Base-by-base conservation (phyloP, 1,140 invertebrate species). In the Teleogryllus occipitalis region DNA sequence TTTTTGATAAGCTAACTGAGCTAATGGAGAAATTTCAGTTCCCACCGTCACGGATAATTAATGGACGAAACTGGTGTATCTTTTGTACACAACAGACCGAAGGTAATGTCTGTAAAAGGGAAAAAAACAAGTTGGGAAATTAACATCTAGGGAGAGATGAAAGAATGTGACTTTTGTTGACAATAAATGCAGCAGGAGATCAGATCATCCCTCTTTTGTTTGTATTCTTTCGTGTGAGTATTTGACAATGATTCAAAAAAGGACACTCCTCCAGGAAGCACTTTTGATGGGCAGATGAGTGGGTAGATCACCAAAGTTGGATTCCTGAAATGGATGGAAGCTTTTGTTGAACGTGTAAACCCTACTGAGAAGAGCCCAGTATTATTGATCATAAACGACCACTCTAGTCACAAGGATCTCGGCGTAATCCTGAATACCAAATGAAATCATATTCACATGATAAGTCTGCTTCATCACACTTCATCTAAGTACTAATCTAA, bases 111-210 rank as follows among this genome's bases (percentile, higher is more conserved):
- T 73, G 8, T n/a, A 27, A 86, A 85, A 83, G 84, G 84, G 47
- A 79, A 82, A 47, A n/a, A n/a, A n/a, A n/a, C n/a, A n/a, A n/a
- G n/a, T n/a, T n/a, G n/a, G n/a, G n/a, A n/a, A n/a, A n/a, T 77
- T 86, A 18, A 84, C 85, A 27, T 87, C 84, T 80, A 86, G 84
- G 76, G 86, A 88, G 83, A 80, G 85, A 48, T 86, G 86, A 15
- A 82, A 83, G n/a, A 85, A 86, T 77, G 85, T 86, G 3, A 88
- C 87, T 86, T 15, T 22, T 74, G 7, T 22, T 74, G 76, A 82
- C 82, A 54, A 81, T 84, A 3, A 84, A 78, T 83, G 84, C 85
- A 77, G 47, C 80, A 27, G 85, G 85, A 8, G 76, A 82, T 80
- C 82, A 79, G 47, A 81, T 86, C 14, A 85, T 87, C 86, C 78